phyloP scores from a whole-genome alignment of 2,797 vertebrate species.

The Notamacropus eugenii region DNA sequence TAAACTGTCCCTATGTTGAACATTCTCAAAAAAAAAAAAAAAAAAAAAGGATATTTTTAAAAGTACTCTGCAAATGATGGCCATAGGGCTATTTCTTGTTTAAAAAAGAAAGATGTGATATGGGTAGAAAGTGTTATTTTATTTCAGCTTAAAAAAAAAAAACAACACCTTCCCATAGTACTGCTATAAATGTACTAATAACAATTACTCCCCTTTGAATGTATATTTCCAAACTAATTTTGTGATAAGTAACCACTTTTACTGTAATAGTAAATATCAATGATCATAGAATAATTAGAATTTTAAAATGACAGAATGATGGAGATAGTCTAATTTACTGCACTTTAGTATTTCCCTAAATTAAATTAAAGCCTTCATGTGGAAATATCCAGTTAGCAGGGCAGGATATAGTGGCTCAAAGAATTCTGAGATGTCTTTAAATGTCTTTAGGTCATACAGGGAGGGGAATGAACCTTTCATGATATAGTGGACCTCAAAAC shows the following conservation, averaged over 20 bases:
- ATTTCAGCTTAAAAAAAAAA: neutral
- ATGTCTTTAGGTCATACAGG: neutral
- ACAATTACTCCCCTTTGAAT: neutral
- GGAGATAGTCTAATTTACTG: neutral
- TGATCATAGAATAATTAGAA: neutral
- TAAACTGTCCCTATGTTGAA: too few relatives aligned
- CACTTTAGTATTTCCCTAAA: neutral
- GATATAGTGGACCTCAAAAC: neutral
- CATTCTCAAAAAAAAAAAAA: neutral
- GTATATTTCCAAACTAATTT: neutral
- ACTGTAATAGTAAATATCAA: neutral
- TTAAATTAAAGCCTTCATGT: neutral
- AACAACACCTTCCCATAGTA: neutral
- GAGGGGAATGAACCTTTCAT: neutral
- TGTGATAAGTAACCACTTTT: neutral
- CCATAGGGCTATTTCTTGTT: neutral
- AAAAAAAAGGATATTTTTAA: neutral
- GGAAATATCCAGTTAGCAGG: neutral
- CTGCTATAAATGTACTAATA: neutral
- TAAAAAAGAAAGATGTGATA: neutral
- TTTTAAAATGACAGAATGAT: neutral
- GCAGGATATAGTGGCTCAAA: neutral
- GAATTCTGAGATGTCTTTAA: neutral
- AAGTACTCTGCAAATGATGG: neutral
- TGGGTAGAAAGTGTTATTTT: neutral